Evolutionary conservation across 2,888 invertebrate genomes (phyloP).

Genomic region (Zelleria hepariella): DNA sequence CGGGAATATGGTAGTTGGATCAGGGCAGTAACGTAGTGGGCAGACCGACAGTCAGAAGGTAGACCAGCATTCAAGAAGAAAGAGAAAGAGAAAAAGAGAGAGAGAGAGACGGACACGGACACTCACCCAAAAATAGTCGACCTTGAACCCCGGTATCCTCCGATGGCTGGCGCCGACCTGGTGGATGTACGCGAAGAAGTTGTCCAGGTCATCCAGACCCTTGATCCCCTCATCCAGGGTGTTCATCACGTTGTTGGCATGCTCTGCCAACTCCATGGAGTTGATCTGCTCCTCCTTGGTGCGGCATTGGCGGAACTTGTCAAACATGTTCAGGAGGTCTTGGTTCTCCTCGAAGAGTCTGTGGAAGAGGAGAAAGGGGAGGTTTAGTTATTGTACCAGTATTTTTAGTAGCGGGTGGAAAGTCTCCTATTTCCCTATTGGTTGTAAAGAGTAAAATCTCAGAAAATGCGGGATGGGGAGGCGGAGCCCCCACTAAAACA

Average conservation of each 20-base stretch:
- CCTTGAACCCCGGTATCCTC: conserved; percentile 87
- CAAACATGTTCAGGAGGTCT: conserved; percentile 83
- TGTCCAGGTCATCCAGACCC: conserved; percentile 87
- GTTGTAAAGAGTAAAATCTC: too few relatives aligned
- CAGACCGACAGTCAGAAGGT: too few relatives aligned
- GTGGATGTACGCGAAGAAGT: conserved; percentile 85
- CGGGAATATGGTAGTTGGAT: background rate
- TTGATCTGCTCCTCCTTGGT: conserved; percentile 86
- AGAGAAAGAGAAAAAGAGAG: too few relatives aligned
- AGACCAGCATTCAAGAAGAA: too few relatives aligned
- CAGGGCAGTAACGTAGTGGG: background rate
- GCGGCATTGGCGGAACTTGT: conserved; percentile 83
- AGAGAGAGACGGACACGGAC: too few relatives aligned
- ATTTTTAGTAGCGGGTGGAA: background rate
- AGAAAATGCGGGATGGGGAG: too few relatives aligned
- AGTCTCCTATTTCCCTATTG: too few relatives aligned
- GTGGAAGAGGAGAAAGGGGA: conserved; percentile 20
- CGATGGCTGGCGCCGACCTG: conserved; percentile 88
- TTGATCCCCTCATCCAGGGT: conserved; percentile 91
- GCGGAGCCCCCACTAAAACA: too few relatives aligned
- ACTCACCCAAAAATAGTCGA: conserved; percentile 90
- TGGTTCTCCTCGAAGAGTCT: conserved; percentile 90
- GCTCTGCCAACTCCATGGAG: conserved; percentile 87
- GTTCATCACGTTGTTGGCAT: conserved; percentile 91
- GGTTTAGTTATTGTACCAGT: background rate